Conservation (phyloP, 64 coral and sea anemone genomes). For the Orbicella faveolata region DNA sequence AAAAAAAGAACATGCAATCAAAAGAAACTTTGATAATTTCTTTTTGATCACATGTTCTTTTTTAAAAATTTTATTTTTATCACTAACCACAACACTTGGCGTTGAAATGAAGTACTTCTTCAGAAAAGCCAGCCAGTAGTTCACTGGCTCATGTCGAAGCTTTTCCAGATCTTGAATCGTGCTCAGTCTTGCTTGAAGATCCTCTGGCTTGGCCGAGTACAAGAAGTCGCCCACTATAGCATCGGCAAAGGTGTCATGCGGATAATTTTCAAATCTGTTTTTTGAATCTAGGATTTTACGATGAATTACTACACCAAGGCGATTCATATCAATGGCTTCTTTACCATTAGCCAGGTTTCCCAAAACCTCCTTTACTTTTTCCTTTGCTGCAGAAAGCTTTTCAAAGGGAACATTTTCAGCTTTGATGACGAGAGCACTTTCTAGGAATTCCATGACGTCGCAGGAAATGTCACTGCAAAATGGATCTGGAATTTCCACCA, state of each 20-base stretch:
- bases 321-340: slow-evolving; percentile 84
- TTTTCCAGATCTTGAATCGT: slow-evolving; percentile 58
- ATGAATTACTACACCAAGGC: slow-evolving; percentile 87
- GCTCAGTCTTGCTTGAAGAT: slow-evolving; percentile 53
- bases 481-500: slow-evolving; percentile 91
- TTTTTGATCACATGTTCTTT: not conserved
- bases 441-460: slow-evolving; percentile 61
- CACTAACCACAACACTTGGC: slow-evolving; percentile 68
- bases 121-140: slow-evolving; percentile 72
- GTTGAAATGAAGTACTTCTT: slow-evolving; percentile 73
- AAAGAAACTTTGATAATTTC: no score
- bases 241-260: slow-evolving; percentile 86
- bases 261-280: slow-evolving; percentile 83
- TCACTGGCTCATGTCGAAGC: slow-evolving; percentile 51
- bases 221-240: slow-evolving; percentile 78
- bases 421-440: slow-evolving; percentile 72
- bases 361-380: slow-evolving; percentile 80
- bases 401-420: slow-evolving; percentile 86
- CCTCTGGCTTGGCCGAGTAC: slow-evolving; percentile 70
- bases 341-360: slow-evolving; percentile 51
- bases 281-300: slow-evolving; percentile 86
- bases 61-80: not conserved
- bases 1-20: no score
- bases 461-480: slow-evolving; percentile 87
- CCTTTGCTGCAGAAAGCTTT: slow-evolving; percentile 74